A percentile compares a stretch with the other conserved stretches of the same genome.
These are phyloP conservation scores for Microcebus jonahi DNA, from an alignment of 2,113 vertebrate genomes.

Conservation along the genomic window DNA sequence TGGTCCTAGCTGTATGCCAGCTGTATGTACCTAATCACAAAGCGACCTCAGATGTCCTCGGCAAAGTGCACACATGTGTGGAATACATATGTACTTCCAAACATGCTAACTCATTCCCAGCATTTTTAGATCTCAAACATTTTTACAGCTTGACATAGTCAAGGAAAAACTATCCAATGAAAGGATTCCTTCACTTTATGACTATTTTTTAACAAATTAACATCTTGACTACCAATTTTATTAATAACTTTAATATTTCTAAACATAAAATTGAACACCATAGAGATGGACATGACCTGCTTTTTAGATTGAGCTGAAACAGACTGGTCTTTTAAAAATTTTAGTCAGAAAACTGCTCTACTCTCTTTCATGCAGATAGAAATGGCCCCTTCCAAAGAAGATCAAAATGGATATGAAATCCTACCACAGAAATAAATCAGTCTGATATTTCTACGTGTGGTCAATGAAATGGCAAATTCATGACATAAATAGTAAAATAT, in stretches of 20 bases:
- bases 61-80: neutral
- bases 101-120: neutral
- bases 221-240: neutral
- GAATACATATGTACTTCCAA: neutral
- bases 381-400: conserved; percentile 70
- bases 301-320: neutral
- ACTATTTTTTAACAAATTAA: neutral
- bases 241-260: neutral
- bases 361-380: conserved; percentile 14
- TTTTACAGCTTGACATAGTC: neutral
- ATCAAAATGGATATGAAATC: neutral
- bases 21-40: neutral
- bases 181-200: neutral
- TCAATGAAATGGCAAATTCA: neutral
- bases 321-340: neutral
- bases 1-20: neutral
- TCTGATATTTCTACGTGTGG: neutral
- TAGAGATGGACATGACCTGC: neutral
- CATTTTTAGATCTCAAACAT: neutral
- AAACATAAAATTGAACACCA: neutral
- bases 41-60: neutral
- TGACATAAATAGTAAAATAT: neutral
- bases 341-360: conserved; percentile 9
- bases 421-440: neutral
- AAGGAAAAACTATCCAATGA: neutral